phyloP scores from a whole-genome alignment of 2,113 vertebrate genomes.

The Zingel zingel region DNA sequence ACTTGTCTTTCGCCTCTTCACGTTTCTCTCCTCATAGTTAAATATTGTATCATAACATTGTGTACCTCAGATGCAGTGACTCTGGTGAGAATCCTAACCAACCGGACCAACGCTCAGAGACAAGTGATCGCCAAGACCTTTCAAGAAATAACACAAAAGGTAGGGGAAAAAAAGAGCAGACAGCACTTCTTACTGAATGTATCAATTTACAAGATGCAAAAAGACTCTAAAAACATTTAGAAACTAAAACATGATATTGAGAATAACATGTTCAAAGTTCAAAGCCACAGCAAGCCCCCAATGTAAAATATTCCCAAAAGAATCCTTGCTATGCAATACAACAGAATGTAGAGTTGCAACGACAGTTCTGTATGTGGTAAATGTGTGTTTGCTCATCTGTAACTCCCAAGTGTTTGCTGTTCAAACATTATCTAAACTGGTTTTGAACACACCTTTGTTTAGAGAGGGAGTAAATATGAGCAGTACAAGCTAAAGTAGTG shows the following conservation, averaged over 20 bases:
- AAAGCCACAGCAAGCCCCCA: not conserved
- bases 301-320: not conserved
- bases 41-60: not conserved
- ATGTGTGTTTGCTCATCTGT: constrained; percentile 42
- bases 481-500: not conserved
- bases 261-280: not conserved
- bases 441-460: constrained; percentile 69
- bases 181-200: not conserved
- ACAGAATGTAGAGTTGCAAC: not conserved
- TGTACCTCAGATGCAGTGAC: constrained; percentile 79
- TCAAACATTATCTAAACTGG: constrained; percentile 44
- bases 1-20: not conserved
- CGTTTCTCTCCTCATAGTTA: not conserved
- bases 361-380: not conserved
- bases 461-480: not conserved
- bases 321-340: not conserved
- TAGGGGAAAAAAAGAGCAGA: constrained; percentile 50
- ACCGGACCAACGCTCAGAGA: constrained; percentile 90
- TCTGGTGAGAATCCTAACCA: constrained; percentile 89
- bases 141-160: constrained; percentile 87
- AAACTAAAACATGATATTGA: not conserved
- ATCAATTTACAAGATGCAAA: not conserved
- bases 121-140: constrained; percentile 87
- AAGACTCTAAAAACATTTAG: accelerated
- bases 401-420: constrained; percentile 52